Conservation (phyloP, 2,797 vertebrate genomes). For the Selene dorsalis region DNA sequence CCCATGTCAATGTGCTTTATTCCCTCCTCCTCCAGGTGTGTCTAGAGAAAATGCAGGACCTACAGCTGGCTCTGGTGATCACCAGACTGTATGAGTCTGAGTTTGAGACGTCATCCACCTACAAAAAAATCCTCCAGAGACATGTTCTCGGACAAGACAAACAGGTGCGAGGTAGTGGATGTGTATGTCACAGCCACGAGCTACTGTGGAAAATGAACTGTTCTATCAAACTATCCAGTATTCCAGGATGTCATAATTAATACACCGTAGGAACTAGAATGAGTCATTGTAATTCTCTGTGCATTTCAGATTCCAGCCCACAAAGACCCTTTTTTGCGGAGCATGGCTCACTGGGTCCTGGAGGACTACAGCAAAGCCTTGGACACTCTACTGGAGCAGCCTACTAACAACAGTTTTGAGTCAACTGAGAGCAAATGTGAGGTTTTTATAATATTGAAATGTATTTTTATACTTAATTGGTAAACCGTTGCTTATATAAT, state of each 20-base stretch:
- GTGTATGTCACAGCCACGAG: not conserved
- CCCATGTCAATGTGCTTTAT: conserved; percentile 19
- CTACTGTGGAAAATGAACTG: not conserved
- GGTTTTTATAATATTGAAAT: not conserved
- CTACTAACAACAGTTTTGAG: conserved; percentile 62
- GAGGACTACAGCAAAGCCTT: conserved; percentile 94
- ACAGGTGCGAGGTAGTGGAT: conserved; percentile 70
- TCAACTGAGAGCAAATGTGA: conserved; percentile 53
- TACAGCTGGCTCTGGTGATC: conserved; percentile 96
- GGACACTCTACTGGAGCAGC: conserved; percentile 92
- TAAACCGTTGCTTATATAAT: not conserved
- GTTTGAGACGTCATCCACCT: conserved; percentile 92
- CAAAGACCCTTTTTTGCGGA: conserved; percentile 93
- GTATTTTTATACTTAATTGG: not conserved
- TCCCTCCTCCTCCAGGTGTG: conserved; percentile 87
- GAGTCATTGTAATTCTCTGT: conserved; percentile 16
- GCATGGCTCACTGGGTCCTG: conserved; percentile 97
- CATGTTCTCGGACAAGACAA: conserved; percentile 89
- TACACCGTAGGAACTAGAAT: conserved; percentile 16
- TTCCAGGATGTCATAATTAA: conserved; percentile 17
- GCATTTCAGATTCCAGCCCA: conserved; percentile 82
- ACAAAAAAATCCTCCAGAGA: conserved; percentile 92
- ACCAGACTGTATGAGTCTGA: conserved; percentile 95
- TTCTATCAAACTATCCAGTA: conserved; percentile 5
- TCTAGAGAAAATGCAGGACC: conserved; percentile 95